Conservation (phyloP, 2,888 invertebrate genomes). For the Isoperla grammatica region DNA sequence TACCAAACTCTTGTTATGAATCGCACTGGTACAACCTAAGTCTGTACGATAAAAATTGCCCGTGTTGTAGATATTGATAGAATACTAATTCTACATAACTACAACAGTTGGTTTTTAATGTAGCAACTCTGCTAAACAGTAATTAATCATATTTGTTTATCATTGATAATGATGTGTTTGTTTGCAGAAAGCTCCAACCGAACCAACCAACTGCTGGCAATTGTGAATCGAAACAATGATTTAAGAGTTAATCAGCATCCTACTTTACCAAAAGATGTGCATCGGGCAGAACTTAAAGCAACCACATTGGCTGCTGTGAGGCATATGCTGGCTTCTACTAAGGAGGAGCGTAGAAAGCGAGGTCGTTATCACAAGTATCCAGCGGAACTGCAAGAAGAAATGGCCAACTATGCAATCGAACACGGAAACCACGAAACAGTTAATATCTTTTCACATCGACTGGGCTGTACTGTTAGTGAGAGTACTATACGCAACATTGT, state of each 20-base stretch:
- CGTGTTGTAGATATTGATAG: too few relatives aligned
- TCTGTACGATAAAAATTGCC: too few relatives aligned
- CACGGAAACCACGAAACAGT: constrained; percentile 35
- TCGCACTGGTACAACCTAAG: too few relatives aligned
- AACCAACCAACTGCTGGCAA: constrained; percentile 8
- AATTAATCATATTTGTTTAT: too few relatives aligned
- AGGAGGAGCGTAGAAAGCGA: constrained; percentile 34
- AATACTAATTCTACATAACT: too few relatives aligned
- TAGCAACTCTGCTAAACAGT: too few relatives aligned
- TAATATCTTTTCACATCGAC: constrained; percentile 33
- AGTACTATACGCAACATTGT: constrained; percentile 37
- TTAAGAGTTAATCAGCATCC: neutral
- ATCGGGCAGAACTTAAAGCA: constrained; percentile 31
- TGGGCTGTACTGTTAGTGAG: constrained; percentile 35
- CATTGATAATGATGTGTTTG: too few relatives aligned
- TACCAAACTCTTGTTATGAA: too few relatives aligned
- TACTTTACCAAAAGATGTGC: constrained; percentile 11
- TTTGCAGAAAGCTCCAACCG: constrained; percentile 11
- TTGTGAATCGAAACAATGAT: constrained; percentile 13
- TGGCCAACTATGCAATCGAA: constrained; percentile 35
- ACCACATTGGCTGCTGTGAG: constrained; percentile 36
- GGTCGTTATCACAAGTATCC: constrained; percentile 37
- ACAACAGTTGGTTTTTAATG: too few relatives aligned
- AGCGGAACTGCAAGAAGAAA: constrained; percentile 35
- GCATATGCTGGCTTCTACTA: constrained; percentile 34